These are phyloP conservation scores for Turdus rufiventris DNA, from an alignment of 2,113 vertebrate genomes.

Conservation along the genomic window DNA sequence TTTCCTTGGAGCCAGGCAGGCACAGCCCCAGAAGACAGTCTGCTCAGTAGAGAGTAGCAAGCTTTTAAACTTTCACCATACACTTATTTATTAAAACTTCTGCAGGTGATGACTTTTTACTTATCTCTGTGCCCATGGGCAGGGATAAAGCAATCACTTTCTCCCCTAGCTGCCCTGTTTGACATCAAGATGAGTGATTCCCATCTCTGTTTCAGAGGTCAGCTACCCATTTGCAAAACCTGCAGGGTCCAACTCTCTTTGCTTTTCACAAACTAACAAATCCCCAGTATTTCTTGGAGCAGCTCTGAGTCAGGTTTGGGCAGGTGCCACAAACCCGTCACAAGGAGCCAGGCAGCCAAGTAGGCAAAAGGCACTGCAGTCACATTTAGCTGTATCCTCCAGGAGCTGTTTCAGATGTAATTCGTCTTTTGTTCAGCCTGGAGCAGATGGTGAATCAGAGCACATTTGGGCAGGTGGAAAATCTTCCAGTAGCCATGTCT, in stretches of 20 bases:
- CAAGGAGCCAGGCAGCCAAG: constrained; percentile 10
- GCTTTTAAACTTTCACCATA: not conserved
- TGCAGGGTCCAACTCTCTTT: not conserved
- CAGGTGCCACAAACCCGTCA: not conserved
- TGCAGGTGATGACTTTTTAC: not conserved
- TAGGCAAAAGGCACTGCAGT: not conserved
- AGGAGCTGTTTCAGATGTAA: not conserved
- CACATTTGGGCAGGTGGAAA: not conserved
- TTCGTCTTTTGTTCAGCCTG: not conserved
- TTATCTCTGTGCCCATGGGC: fast-evolving
- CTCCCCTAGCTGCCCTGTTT: fast-evolving
- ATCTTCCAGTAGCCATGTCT: not conserved
- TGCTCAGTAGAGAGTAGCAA: not conserved
- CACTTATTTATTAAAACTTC: not conserved
- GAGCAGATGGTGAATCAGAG: not conserved
- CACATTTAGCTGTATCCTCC: not conserved
- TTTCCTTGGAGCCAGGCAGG: not conserved
- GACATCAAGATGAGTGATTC: not conserved
- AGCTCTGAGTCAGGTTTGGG: constrained; percentile 5
- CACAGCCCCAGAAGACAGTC: not conserved
- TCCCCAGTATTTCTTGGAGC: not conserved
- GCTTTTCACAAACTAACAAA: not conserved
- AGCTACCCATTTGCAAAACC: not conserved
- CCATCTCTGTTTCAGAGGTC: not conserved
- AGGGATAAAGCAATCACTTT: not conserved